Evolutionary conservation across 2,888 invertebrate species (phyloP).

Genomic region (Ochropleura plecta): DNA sequence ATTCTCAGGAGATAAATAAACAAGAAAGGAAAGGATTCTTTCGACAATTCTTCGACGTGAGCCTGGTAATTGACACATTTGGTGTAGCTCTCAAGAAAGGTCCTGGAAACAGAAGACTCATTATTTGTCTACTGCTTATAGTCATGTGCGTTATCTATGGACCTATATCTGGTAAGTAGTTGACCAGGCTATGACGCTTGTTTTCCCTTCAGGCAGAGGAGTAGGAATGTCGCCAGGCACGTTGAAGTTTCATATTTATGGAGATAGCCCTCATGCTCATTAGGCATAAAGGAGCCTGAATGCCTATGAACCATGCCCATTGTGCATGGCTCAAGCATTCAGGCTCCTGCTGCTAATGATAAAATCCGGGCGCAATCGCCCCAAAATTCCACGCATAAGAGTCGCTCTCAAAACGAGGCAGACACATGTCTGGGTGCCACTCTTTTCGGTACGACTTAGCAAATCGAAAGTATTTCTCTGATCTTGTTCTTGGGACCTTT

Average conservation of each 20-base stretch:
- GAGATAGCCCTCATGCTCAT: background rate
- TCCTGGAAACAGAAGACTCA: slow-evolving; percentile 92
- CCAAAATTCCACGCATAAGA: background rate
- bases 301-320: too few species aligned
- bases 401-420: background rate
- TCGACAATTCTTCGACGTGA: slow-evolving; percentile 94
- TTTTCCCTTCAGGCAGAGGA: background rate
- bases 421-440: background rate
- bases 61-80: slow-evolving; percentile 94
- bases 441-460: background rate
- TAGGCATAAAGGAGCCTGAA: too few species aligned
- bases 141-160: slow-evolving; percentile 96
- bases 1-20: slow-evolving; percentile 46
- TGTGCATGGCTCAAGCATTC: background rate
- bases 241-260: too few species aligned
- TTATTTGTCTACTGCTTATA: slow-evolving; percentile 94
- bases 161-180: slow-evolving; percentile 93
- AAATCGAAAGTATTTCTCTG: background rate
- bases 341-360: background rate
- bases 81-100: slow-evolving; percentile 94
- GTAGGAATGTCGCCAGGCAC: background rate
- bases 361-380: background rate
- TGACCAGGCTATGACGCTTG: background rate
- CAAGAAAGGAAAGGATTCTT: slow-evolving; percentile 77
- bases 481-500: background rate